phyloP scores from a whole-genome alignment of 2,888 invertebrate genomes.

The Siphlonurus alternatus region DNA sequence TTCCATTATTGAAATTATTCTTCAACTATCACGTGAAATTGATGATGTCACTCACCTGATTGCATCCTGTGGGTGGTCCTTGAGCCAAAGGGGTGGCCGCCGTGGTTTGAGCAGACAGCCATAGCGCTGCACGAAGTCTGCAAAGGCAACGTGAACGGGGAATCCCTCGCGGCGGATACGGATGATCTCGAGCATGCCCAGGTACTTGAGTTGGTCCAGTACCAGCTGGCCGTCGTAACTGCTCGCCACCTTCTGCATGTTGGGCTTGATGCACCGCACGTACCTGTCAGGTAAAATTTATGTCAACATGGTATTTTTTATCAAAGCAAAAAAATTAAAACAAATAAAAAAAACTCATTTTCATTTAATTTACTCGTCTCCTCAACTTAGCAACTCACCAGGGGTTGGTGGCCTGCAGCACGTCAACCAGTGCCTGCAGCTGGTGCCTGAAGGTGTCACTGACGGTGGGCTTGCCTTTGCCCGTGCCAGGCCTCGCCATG shows the following conservation, averaged over 20 bases:
- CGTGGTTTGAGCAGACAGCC: constrained; percentile 43
- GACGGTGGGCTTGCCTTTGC: constrained; percentile 77
- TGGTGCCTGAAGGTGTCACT: constrained; percentile 81
- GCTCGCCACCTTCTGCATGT: constrained; percentile 63
- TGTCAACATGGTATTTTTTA: neutral
- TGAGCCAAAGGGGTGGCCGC: constrained; percentile 24
- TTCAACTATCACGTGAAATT: constrained; percentile 1
- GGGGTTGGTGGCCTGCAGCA: constrained; percentile 74
- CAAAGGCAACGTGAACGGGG: constrained; percentile 66
- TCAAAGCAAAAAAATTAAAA: constrained; percentile 4
- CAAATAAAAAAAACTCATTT: neutral
- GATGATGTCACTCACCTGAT: constrained; percentile 23
- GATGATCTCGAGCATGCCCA: constrained; percentile 88
- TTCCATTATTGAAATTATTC: constrained; percentile 15
- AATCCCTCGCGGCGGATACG: constrained; percentile 79
- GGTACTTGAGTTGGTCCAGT: constrained; percentile 70
- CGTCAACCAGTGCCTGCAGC: constrained; percentile 73
- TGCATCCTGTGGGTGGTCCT: constrained; percentile 21
- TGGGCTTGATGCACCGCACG: constrained; percentile 85
- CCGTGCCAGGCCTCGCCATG: constrained; percentile 64
- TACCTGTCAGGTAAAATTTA: constrained; percentile 36
- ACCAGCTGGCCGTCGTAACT: constrained; percentile 66
- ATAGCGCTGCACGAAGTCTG: constrained; percentile 59
- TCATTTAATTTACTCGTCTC: neutral
- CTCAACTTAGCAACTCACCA: too few relatives aligned